Evolutionary conservation across 2,888 invertebrate genomes (phyloP), one percentile per base, ranked within the genome.

Genomic region (Lasiommata megera): DNA sequence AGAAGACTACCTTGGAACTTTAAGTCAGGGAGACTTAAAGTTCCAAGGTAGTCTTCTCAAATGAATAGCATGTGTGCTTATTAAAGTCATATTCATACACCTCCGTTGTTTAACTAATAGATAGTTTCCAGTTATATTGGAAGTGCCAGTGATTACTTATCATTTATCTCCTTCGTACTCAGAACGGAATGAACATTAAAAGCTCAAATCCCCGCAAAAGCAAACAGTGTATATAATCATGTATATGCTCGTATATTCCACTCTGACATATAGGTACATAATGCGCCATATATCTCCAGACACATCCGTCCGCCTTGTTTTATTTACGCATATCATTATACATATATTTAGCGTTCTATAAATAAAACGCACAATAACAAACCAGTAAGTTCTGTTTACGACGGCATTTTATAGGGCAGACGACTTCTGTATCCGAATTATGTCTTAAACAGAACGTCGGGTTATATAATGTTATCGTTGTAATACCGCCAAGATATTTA

Each of bases 251-350:
- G n/a, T n/a, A 37, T 37, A 14, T 14, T 46, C 6, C 31, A 9
- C 29, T 46, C 29, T 9, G 37, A 37, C 36, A 48, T 48, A 12
- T 18, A 23, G 3, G n/a, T n/a, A 44, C 29, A 12, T 18, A 51
- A 23, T 46, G 9, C 46, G 8, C 17, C 17, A 38, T 46, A 44
- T 41, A 51, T 57, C 36, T 46, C 17, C 28, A 46, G 48, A 34
- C 50, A 47, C 51, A 58, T 58, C 50, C 54, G 58, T 57, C 53
- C 44, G 29, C 23, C 29, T 34, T 51, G 50, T 41, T 60, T 46
- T 51, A 60, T 18, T 29, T 53, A 43, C 34, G 12, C 34, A 23
- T 53, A 53, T 34, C 38, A 31, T 52, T 41, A 23, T 38, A 29
- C n/a, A n/a, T n/a, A n/a, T n/a, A n/a, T n/a, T n/a, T 23, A 36